Evolutionary conservation across 23 tunicate species (phyloP).

Genomic region (Halocynthia aurantium): DNA sequence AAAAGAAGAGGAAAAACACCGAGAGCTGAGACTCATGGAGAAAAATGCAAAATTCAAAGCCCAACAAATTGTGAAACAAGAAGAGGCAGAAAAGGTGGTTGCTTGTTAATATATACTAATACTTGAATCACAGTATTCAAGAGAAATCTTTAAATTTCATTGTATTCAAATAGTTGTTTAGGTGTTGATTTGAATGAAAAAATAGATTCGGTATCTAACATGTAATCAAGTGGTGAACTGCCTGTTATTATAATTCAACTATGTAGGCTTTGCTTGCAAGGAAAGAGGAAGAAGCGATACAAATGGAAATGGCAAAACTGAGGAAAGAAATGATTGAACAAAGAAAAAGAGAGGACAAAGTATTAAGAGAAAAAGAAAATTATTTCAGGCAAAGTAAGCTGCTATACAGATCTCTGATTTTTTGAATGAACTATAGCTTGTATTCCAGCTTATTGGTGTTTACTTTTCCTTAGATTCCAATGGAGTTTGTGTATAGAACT

Average conservation of each 20-base stretch:
- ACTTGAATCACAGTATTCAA: neutral
- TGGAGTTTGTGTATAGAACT: too few relatives aligned
- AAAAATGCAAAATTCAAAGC: slow-evolving; percentile 30
- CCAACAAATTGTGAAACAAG: slow-evolving; percentile 14
- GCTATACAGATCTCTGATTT: too few relatives aligned
- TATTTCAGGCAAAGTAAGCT: neutral
- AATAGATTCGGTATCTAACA: too few relatives aligned
- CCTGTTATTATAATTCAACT: too few relatives aligned
- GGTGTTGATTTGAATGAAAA: too few relatives aligned
- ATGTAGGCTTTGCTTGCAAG: slow-evolving; percentile 13
- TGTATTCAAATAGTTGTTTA: too few relatives aligned
- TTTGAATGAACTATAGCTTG: too few relatives aligned
- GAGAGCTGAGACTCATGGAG: slow-evolving; percentile 12
- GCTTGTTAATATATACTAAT: neutral
- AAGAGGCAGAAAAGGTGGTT: slow-evolving; percentile 8
- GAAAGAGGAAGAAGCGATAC: slow-evolving; percentile 69
- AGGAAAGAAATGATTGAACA: slow-evolving; percentile 54
- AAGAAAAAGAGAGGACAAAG: slow-evolving; percentile 28
- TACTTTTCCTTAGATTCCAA: too few relatives aligned
- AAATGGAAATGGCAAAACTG: slow-evolving; percentile 47
- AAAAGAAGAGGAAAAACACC: slow-evolving; percentile 24
- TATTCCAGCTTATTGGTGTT: too few relatives aligned
- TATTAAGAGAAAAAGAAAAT: slow-evolving; percentile 4
- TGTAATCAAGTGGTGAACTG: too few relatives aligned
- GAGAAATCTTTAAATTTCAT: too few relatives aligned